phyloP scores from a whole-genome alignment of 1,140 invertebrate genomes.

The Solenopsis invicta region DNA sequence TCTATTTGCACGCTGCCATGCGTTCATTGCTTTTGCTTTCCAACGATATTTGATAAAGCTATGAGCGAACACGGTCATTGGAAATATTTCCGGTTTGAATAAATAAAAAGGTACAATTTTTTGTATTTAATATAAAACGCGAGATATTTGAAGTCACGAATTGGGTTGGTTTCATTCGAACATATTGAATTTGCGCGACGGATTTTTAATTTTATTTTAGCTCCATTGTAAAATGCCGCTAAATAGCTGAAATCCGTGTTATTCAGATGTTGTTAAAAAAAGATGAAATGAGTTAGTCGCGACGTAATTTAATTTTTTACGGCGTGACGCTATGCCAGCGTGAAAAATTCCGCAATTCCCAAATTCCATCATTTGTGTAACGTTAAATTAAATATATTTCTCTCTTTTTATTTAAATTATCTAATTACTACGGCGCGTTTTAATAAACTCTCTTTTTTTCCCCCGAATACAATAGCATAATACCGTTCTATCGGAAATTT shows the following conservation, averaged over 20 bases:
- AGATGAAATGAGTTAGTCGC: background rate
- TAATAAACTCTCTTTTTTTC: background rate
- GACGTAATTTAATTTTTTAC: slow-evolving; percentile 32
- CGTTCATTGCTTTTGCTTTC: too few species aligned
- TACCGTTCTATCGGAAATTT: background rate
- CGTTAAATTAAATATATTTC: slow-evolving; percentile 25
- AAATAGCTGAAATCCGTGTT: background rate
- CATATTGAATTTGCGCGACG: background rate
- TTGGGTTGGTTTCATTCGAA: background rate
- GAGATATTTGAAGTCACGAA: background rate
- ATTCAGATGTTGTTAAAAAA: slow-evolving; percentile 21
- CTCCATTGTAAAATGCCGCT: slow-evolving; percentile 12
- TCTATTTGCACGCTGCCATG: background rate
- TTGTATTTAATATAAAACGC: background rate
- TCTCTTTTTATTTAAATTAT: slow-evolving; percentile 22
- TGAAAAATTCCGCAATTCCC: slow-evolving; percentile 11
- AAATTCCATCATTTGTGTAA: slow-evolving; percentile 4
- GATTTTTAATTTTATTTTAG: slow-evolving; percentile 13
- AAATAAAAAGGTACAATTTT: background rate
- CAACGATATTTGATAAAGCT: background rate
- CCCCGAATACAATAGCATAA: slow-evolving; percentile 7
- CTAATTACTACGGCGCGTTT: slow-evolving; percentile 1
- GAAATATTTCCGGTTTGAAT: background rate
- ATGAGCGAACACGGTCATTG: background rate
- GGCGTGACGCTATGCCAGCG: background rate